Evolutionary conservation across 2,113 vertebrate genomes (phyloP), one percentile per base, ranked within the genome.

Genomic region (Agapornis roseicollis): DNA sequence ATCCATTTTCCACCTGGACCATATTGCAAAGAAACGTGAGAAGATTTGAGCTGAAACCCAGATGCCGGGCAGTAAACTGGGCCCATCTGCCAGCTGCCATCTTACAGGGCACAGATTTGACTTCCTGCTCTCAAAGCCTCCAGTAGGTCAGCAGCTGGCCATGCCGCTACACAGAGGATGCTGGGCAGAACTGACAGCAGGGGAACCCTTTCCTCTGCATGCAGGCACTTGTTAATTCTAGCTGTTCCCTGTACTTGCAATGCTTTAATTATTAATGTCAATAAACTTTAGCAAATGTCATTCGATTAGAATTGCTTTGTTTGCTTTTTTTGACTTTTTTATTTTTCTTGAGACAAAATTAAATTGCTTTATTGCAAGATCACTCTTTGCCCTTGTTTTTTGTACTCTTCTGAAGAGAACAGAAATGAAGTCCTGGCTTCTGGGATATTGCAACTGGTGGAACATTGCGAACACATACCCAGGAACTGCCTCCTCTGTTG

Each of bases 261-360:
- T 77, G 46, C 10, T 78, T 96, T 44, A 93, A 86, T 92, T 68
- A 90, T 81, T 92, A 82, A 93, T 92, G 61, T 29, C 13, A 20
- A 90, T 81, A 95, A 95, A 89, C 88, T 52, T 65, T 6, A 90
- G 25, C 66, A 94, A 96, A 86, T 90, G 44, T 92, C 79, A 70
- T 87, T 96, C 85, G 79, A 90, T 90, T 86, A 81, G 50, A 91
- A 94, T 60, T 33, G 42, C 12, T 52, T 71, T 27, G 50, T 29
- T 0, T 9, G 9, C 9, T 7, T 11, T 19, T 41, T 50, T 33
- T 55, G 27, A 8, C 9, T 6, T 16, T 28, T 17, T 58, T 31
- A 46, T 13, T 52, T 27, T 13, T 3, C 11, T 37, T 15, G n/a
- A 87, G 77, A 93, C 71, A 86, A 86, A 96, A 88, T 80, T 91